A percentile compares a stretch with the other conserved stretches of the same genome.
These are phyloP conservation scores for Bradypodion ventrale DNA, from an alignment of 2,797 vertebrate species.

Conservation along the genomic window DNA sequence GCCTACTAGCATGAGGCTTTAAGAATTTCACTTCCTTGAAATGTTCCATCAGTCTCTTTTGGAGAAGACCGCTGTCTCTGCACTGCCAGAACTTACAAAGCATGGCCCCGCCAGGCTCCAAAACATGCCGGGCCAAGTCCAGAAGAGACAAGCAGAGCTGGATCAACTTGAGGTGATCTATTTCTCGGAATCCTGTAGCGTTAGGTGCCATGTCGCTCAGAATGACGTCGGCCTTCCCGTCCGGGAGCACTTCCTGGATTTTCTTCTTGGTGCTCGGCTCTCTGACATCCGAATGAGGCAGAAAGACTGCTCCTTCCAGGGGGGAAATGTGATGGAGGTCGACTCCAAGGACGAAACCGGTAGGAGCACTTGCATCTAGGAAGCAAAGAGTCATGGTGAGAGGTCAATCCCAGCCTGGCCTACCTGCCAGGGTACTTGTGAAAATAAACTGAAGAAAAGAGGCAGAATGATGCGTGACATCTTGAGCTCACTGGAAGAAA, in stretches of 20 bases:
- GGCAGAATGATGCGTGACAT: neutral
- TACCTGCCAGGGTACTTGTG: neutral
- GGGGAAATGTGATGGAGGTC: constrained; percentile 85
- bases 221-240: constrained; percentile 81
- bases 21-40: constrained; percentile 82
- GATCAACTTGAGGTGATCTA: constrained; percentile 90
- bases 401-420: neutral
- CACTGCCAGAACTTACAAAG: constrained; percentile 96
- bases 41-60: constrained; percentile 74
- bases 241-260: constrained; percentile 83
- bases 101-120: constrained; percentile 81
- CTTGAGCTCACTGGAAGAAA: neutral
- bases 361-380: constrained; percentile 78
- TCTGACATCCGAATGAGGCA: constrained; percentile 81
- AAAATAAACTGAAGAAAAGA: neutral
- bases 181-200: constrained; percentile 85
- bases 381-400: neutral
- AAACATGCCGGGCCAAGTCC: constrained; percentile 76
- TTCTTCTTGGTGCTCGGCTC: constrained; percentile 72
- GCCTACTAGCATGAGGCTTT: constrained; percentile 90
- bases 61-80: constrained; percentile 73
- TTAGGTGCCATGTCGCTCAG: constrained; percentile 97
- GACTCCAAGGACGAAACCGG: constrained; percentile 87
- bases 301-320: constrained; percentile 87
- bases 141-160: constrained; percentile 82